phyloP scores from a whole-genome alignment of 2,888 invertebrate species.

The Orchesellides sinensis region DNA sequence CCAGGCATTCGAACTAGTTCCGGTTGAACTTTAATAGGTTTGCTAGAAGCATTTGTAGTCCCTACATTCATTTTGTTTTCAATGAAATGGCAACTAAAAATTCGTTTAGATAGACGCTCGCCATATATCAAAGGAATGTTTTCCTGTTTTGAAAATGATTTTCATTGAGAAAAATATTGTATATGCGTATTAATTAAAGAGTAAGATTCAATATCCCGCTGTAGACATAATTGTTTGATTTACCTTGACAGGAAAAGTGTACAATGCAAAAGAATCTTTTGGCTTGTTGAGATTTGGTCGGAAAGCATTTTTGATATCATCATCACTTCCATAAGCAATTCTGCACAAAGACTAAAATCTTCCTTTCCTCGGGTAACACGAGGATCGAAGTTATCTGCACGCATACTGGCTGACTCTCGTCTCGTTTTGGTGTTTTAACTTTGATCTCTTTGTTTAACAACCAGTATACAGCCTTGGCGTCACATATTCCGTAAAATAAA shows the following conservation, averaged over 20 bases:
- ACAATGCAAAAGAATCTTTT: slow-evolving; percentile 19
- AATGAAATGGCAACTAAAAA: slow-evolving; percentile 45
- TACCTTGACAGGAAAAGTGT: slow-evolving; percentile 32
- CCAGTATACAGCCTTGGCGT: slow-evolving; percentile 34
- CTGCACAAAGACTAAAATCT: slow-evolving; percentile 24
- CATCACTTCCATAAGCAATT: slow-evolving; percentile 16
- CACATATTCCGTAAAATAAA: too few species aligned
- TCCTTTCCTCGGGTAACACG: slow-evolving; percentile 16
- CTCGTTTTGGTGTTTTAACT: slow-evolving; percentile 21
- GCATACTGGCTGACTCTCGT: slow-evolving; percentile 37
- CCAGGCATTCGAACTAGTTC: slow-evolving; percentile 16
- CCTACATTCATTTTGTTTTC: slow-evolving; percentile 6
- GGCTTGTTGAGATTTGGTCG: background rate
- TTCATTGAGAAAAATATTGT: background rate
- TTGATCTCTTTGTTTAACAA: background rate
- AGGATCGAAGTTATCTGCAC: slow-evolving; percentile 35
- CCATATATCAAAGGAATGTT: slow-evolving; percentile 34
- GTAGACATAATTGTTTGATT: background rate
- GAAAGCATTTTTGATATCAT: background rate
- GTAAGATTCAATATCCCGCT: too few species aligned
- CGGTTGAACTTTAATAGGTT: slow-evolving; percentile 31
- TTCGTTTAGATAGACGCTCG: slow-evolving; percentile 45
- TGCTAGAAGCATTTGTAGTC: background rate
- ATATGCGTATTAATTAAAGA: background rate
- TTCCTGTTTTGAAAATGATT: background rate